Evolutionary conservation across 2,888 invertebrate species (phyloP), one percentile per base, ranked within the genome.

Genomic region (Noctua comes): DNA sequence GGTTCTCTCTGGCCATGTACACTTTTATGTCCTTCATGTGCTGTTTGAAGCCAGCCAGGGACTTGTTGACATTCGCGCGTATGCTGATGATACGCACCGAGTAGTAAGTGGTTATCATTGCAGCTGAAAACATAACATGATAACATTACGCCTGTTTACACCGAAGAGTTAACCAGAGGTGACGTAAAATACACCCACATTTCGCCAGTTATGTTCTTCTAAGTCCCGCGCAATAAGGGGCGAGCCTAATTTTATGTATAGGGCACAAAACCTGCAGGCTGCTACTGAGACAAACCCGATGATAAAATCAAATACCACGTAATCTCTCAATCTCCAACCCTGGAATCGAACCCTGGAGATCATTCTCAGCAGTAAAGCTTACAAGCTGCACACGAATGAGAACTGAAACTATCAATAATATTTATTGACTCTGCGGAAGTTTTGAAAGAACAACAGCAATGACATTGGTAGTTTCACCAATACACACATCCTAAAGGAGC

Each of bases 41-140:
- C 74, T 95, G 94, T 83, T 95, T 95, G 88, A 94, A 96, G 5
- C 92, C 90, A 0, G 95, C 96, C 73, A 95, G 88, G 5, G 92
- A 90, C 76, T 93, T 94, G 91, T 96, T 95, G 43, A 96, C 96
- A 86, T 95, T 94, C 0, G 96, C 92, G 0, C 96, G 91, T 24
- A 95, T 91, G 73, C 96, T 96, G 90, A 96, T 96, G 82, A 96
- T 94, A 70, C 95, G 91, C 36, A 96, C 96, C 3, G 95, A 92
- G 87, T 92, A 95, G 86, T 95, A 96, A 0, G 95, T 96, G 24
- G 91, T 91, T 40, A 94, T 90, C 91, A 95, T 93, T 2, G 93
- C 90, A 51, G 94, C 96, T 96, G 88, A 7, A 66, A 48, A 74
- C 3, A 43, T 13, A 5, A 64, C 64, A 64, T 11, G 21, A 18